A percentile compares a stretch with the other conserved stretches of the same genome.
Conservation (phyloP, 1,140 invertebrate genomes). For the Trichonephila inaurata region DNA sequence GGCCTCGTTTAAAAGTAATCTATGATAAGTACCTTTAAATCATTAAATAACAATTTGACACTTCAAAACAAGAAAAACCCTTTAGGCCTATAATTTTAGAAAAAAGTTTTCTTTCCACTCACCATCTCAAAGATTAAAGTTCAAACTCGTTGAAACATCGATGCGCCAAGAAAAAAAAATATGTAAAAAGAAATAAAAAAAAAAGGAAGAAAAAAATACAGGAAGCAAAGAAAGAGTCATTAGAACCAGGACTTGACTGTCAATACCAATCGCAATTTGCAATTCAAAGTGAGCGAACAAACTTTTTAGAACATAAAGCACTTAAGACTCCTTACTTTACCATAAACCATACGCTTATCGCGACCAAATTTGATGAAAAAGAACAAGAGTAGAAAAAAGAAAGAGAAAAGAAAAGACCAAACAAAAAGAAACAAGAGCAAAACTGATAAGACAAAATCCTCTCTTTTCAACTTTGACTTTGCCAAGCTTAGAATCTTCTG, state of each 20-base stretch:
- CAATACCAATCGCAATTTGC: constrained; percentile 43
- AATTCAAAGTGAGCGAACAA: constrained; percentile 49
- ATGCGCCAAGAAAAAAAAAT: not conserved
- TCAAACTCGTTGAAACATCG: not conserved
- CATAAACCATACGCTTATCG: constrained; percentile 37
- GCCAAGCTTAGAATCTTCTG: not conserved
- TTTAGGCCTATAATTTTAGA: too few species aligned
- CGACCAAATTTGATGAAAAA: not conserved
- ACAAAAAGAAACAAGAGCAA: constrained; percentile 12
- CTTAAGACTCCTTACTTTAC: constrained; percentile 38
- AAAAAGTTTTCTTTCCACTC: not conserved
- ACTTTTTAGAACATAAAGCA: constrained; percentile 37
- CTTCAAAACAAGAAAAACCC: too few species aligned
- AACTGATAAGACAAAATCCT: constrained; percentile 57
- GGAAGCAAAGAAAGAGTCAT: not conserved
- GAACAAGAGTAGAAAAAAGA: not conserved
- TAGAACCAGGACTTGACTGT: constrained; percentile 15
- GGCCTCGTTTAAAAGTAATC: too few species aligned
- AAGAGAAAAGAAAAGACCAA: not conserved
- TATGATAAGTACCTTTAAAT: too few species aligned
- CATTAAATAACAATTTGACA: too few species aligned
- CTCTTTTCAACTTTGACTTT: constrained; percentile 44
- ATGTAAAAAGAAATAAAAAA: not conserved
- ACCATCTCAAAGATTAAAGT: not conserved
- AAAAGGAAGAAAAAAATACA: not conserved